phyloP scores from a whole-genome alignment of 2,113 vertebrate species.

The Rhinoptilus africanus region DNA sequence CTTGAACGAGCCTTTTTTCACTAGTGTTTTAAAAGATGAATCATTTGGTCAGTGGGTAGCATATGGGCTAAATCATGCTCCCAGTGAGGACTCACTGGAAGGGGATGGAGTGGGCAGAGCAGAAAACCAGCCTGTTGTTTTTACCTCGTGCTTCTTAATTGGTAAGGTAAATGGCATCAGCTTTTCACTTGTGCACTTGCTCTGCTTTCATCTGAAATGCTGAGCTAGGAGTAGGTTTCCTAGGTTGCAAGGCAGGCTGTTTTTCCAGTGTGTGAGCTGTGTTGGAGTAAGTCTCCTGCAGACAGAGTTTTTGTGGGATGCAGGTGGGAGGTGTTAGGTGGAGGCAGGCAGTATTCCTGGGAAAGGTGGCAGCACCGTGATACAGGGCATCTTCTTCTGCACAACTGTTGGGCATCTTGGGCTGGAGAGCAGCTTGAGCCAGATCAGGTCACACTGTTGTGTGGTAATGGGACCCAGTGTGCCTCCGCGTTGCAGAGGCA shows the following conservation, averaged over 20 bases:
- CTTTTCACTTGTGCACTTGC: background rate
- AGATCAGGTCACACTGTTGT: background rate
- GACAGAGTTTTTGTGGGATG: background rate
- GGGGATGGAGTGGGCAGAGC: background rate
- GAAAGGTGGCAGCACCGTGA: background rate
- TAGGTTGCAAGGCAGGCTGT: background rate
- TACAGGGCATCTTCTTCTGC: background rate
- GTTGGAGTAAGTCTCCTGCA: background rate
- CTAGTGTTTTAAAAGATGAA: background rate
- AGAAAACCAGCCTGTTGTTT: background rate
- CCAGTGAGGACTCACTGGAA: background rate
- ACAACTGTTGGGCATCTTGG: rapidly evolving
- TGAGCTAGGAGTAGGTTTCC: background rate
- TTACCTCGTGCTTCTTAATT: background rate
- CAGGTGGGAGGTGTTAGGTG: background rate
- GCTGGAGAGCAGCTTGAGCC: background rate
- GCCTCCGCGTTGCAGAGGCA: background rate
- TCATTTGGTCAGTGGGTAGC: background rate
- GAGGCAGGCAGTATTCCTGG: background rate
- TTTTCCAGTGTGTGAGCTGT: background rate
- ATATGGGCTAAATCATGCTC: background rate
- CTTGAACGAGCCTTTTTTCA: background rate
- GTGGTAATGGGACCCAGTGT: rapidly evolving
- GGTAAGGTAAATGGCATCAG: background rate
- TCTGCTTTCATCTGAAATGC: background rate